phyloP scores from a whole-genome alignment of 2,888 invertebrate species.

The Willowsia nigromaculata region DNA sequence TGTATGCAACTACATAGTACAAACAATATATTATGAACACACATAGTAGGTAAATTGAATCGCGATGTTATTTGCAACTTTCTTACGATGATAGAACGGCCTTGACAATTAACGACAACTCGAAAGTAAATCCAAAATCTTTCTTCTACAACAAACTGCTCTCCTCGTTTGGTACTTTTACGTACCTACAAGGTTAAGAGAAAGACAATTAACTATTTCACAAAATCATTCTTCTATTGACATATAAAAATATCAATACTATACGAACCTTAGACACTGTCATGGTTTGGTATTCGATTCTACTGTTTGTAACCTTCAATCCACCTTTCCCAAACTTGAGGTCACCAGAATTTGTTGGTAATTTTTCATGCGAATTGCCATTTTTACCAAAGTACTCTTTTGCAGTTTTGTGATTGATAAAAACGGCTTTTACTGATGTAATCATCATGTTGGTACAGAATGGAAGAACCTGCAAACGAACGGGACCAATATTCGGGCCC shows the following conservation, averaged over 20 bases:
- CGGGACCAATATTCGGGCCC: constrained; percentile 22
- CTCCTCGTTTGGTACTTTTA: constrained; percentile 17
- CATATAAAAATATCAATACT: neutral
- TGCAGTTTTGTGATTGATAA: neutral
- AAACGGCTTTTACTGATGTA: neutral
- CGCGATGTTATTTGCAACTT: neutral
- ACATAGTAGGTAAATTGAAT: neutral
- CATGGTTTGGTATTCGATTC: constrained; percentile 48
- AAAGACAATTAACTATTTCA: neutral
- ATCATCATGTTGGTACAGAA: constrained; percentile 5
- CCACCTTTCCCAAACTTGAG: constrained; percentile 24
- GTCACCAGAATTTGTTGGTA: constrained; percentile 2
- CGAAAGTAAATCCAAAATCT: constrained; percentile 62
- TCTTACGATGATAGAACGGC: neutral
- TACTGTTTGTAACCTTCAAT: neutral
- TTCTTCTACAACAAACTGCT: constrained; percentile 54
- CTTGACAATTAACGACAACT: constrained; percentile 10
- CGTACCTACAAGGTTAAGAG: neutral
- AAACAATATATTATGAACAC: neutral
- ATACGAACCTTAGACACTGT: constrained; percentile 34
- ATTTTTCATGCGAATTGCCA: neutral
- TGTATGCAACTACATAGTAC: constrained; percentile 12
- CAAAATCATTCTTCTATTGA: too few relatives aligned
- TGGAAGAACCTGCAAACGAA: neutral
- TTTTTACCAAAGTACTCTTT: neutral